phyloP scores from a whole-genome alignment of 2,888 invertebrate genomes.

The Archips xylosteana region DNA sequence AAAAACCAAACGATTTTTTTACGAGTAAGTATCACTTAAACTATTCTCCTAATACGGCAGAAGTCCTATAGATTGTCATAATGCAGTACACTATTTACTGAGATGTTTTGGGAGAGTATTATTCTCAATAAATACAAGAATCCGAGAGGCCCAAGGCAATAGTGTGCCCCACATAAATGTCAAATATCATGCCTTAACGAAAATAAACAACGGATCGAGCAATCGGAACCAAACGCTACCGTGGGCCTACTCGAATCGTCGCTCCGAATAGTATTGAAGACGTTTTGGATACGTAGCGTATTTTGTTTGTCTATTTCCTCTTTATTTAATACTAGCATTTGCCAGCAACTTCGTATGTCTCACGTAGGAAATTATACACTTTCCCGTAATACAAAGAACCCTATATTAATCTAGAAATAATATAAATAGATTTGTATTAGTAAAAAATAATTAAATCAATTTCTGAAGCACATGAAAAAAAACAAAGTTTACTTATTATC shows the following conservation, averaged over 20 bases:
- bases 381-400: too few relatives aligned
- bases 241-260: conserved; percentile 20
- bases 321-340: background rate
- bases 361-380: too few relatives aligned
- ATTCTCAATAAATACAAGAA: conserved; percentile 44
- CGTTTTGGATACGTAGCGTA: conserved; percentile 26
- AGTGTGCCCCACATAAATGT: conserved; percentile 62
- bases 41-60: background rate
- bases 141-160: conserved; percentile 47
- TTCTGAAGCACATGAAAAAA: too few relatives aligned
- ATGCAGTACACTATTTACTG: background rate
- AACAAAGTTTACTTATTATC: too few relatives aligned
- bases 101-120: conserved; percentile 41
- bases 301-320: background rate
- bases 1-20: background rate
- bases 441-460: too few relatives aligned
- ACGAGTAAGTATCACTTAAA: background rate
- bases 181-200: conserved; percentile 67
- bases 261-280: conserved; percentile 21
- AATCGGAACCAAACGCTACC: conserved; percentile 52
- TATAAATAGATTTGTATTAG: too few relatives aligned
- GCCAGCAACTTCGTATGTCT: too few relatives aligned
- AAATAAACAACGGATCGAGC: conserved; percentile 63
- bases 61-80: background rate
- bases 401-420: too few relatives aligned